Evolutionary conservation across 2,113 vertebrate genomes (phyloP).

Genomic region (Saccopteryx bilineata): DNA sequence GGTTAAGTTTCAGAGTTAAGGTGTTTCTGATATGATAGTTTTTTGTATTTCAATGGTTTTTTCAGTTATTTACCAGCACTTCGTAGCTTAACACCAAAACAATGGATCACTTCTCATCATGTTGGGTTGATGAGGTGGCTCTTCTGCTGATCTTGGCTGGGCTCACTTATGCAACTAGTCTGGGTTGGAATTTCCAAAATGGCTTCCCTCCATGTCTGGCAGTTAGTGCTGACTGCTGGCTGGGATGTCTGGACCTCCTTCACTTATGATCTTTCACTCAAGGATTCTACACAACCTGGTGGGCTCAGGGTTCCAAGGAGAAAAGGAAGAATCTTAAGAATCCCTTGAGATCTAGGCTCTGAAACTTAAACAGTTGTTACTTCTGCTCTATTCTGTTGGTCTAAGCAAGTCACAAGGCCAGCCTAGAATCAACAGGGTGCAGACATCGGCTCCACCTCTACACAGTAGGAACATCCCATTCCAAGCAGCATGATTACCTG

Average conservation of each 20-base stretch:
- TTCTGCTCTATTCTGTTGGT: not conserved
- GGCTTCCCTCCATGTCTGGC: not conserved
- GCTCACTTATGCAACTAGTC: not conserved
- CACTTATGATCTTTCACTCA: not conserved
- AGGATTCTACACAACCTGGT: not conserved
- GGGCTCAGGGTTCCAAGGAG: not conserved
- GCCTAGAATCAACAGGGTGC: not conserved
- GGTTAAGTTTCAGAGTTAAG: not conserved
- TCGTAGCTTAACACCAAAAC: not conserved
- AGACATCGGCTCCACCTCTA: not conserved
- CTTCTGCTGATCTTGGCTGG: not conserved
- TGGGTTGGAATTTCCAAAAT: not conserved
- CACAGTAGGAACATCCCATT: not conserved
- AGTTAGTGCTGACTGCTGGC: not conserved
- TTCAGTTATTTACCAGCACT: not conserved
- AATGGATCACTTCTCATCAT: not conserved
- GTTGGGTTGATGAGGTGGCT: not conserved
- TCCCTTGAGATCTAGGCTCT: not conserved
- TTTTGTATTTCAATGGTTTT: conserved; percentile 1
- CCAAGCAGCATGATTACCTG: not conserved
- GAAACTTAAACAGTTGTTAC: not conserved
- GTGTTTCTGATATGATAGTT: not conserved
- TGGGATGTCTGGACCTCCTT: not conserved
- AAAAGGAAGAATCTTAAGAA: not conserved
- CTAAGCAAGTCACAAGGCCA: not conserved